Conservation (phyloP, 2,888 invertebrate species). For the Spodoptera picta region DNA sequence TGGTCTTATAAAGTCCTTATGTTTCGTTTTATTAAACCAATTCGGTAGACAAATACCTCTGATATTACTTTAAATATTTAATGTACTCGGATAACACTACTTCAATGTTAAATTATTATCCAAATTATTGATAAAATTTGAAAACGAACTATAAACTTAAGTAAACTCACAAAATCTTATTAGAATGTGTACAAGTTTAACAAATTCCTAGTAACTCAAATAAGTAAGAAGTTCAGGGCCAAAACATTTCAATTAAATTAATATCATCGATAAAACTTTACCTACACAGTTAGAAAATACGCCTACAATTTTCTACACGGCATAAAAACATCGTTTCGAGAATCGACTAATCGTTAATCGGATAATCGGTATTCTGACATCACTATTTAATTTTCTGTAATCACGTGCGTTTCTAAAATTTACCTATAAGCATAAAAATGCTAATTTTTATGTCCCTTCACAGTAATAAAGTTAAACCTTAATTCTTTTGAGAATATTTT, state of each 20-base stretch:
- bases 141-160: background rate
- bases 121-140: background rate
- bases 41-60: too few species aligned
- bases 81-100: background rate
- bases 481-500: constrained; percentile 67
- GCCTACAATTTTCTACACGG: background rate
- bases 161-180: background rate
- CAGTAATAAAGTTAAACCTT: constrained; percentile 68
- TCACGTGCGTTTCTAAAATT: constrained; percentile 56
- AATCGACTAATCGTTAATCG: constrained; percentile 39
- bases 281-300: constrained; percentile 1
- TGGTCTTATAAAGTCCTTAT: too few species aligned
- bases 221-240: constrained; percentile 21
- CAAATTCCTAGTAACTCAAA: background rate
- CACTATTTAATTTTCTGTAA: constrained; percentile 52
- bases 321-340: constrained; percentile 13
- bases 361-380: constrained; percentile 14
- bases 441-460: constrained; percentile 69
- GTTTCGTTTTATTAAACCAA: too few species aligned
- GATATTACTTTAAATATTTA: too few species aligned
- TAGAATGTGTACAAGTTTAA: background rate
- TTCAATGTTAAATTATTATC: background rate
- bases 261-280: constrained; percentile 22
- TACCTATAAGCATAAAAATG: constrained; percentile 62
- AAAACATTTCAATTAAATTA: constrained; percentile 25